Conservation (phyloP, 2,888 invertebrate genomes). For the Marasmarcha lunaedactyla region DNA sequence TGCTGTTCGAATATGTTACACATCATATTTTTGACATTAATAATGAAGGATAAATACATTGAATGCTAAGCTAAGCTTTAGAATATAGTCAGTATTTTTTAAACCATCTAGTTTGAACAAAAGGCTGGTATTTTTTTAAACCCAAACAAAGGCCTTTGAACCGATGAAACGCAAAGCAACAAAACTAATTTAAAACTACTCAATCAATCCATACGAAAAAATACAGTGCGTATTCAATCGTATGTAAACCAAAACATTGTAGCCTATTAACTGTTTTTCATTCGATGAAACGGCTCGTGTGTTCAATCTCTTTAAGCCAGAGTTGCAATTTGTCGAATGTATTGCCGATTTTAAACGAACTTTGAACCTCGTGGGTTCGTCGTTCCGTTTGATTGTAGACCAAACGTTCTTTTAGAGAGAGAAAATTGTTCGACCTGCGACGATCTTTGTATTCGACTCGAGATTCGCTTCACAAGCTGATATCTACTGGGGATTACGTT, state of each 20-base stretch:
- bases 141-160: too few species aligned
- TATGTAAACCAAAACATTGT: too few species aligned
- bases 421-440: background rate
- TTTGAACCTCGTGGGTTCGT: slow-evolving; percentile 12
- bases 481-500: background rate
- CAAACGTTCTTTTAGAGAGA: background rate
- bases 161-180: too few species aligned
- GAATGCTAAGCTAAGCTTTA: too few species aligned
- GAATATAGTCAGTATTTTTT: too few species aligned
- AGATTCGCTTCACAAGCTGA: background rate
- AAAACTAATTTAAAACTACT: too few species aligned
- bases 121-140: too few species aligned
- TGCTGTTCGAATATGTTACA: too few species aligned
- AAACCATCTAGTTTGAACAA: too few species aligned
- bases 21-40: too few species aligned
- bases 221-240: background rate
- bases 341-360: slow-evolving; percentile 23
- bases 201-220: too few species aligned
- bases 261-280: background rate
- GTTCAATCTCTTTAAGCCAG: slow-evolving; percentile 24
- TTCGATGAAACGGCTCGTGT: background rate
- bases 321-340: slow-evolving; percentile 32
- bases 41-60: too few species aligned
- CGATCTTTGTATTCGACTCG: background rate
- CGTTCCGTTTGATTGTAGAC: slow-evolving; percentile 1